Conservation (phyloP, 53 echinoderm and acorn worm species). For the Henricia sp. region DNA sequence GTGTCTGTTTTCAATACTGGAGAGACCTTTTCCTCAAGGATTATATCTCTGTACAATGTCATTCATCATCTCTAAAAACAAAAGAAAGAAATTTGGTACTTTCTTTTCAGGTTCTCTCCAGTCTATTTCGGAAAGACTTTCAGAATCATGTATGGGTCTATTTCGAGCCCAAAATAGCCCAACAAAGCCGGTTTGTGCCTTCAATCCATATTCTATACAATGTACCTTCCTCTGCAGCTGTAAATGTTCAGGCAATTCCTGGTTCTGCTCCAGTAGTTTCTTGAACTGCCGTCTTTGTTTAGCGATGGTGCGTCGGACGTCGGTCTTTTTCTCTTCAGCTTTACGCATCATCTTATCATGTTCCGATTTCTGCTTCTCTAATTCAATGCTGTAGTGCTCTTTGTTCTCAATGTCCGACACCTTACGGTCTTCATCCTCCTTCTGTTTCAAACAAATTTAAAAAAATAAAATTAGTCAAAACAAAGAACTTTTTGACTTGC, state of each 20-base stretch:
- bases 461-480: background rate
- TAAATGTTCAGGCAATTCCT: slow-evolving; percentile 85
- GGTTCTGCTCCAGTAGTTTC: slow-evolving; percentile 89
- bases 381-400: slow-evolving; percentile 97
- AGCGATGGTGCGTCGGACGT: slow-evolving; percentile 90
- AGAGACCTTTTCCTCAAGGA: too few relatives aligned
- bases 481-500: background rate
- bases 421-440: slow-evolving; percentile 79
- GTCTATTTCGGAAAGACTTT: too few relatives aligned
- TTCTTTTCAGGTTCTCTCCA: too few relatives aligned
- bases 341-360: slow-evolving; percentile 94
- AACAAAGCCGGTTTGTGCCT: too few relatives aligned
- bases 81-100: too few relatives aligned
- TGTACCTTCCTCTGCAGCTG: slow-evolving; percentile 89
- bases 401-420: slow-evolving; percentile 89
- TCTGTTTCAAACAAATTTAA: slow-evolving; percentile 46
- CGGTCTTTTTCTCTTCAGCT: slow-evolving; percentile 91
- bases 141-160: too few relatives aligned
- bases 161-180: too few relatives aligned
- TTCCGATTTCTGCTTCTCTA: slow-evolving; percentile 98
- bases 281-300: slow-evolving; percentile 92
- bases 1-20: too few relatives aligned
- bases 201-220: too few relatives aligned
- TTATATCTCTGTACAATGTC: too few relatives aligned
- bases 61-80: too few relatives aligned